Evolutionary conservation across 2,888 invertebrate species (phyloP).

Genomic region (Lagria hirta): DNA sequence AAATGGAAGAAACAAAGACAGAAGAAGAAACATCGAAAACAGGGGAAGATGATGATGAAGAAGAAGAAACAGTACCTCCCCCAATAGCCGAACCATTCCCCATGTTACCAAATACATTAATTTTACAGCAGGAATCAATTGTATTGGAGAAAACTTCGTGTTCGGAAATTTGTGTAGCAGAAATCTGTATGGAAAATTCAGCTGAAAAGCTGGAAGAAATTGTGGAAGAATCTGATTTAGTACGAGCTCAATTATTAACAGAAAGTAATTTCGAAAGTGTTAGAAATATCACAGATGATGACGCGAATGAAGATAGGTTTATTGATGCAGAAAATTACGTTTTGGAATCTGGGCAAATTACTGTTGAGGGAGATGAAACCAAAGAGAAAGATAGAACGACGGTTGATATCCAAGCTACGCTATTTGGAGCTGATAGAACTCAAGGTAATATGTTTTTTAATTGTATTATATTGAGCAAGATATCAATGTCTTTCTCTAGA

Average conservation of each 20-base stretch:
- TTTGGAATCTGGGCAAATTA: slow-evolving; percentile 64
- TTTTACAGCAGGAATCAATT: slow-evolving; percentile 50
- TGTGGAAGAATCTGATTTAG: slow-evolving; percentile 54
- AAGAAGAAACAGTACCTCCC: slow-evolving; percentile 15
- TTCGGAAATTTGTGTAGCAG: slow-evolving; percentile 45
- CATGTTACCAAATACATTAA: slow-evolving; percentile 50
- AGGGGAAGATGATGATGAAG: too few species aligned
- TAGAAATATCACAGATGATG: slow-evolving; percentile 52
- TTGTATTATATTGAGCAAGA: not conserved
- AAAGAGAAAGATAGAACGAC: slow-evolving; percentile 39
- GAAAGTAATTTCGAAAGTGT: slow-evolving; percentile 40
- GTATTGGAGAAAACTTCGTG: slow-evolving; percentile 49
- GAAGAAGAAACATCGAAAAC: slow-evolving; percentile 6
- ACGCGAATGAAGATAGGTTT: slow-evolving; percentile 66
- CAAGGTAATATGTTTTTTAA: slow-evolving; percentile 18
- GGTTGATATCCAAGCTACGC: slow-evolving; percentile 51
- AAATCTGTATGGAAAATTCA: slow-evolving; percentile 39
- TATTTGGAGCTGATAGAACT: slow-evolving; percentile 45
- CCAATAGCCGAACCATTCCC: slow-evolving; percentile 37
- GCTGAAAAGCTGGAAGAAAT: slow-evolving; percentile 51
- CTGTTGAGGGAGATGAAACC: slow-evolving; percentile 37
- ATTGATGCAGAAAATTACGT: slow-evolving; percentile 81
- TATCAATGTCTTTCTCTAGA: slow-evolving; percentile 1
- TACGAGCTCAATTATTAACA: slow-evolving; percentile 43
- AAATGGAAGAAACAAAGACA: slow-evolving; percentile 1